Base-by-base conservation (phyloP, 92 coral and sea anemone genomes). In the Hydrozoanthus gracilis region DNA sequence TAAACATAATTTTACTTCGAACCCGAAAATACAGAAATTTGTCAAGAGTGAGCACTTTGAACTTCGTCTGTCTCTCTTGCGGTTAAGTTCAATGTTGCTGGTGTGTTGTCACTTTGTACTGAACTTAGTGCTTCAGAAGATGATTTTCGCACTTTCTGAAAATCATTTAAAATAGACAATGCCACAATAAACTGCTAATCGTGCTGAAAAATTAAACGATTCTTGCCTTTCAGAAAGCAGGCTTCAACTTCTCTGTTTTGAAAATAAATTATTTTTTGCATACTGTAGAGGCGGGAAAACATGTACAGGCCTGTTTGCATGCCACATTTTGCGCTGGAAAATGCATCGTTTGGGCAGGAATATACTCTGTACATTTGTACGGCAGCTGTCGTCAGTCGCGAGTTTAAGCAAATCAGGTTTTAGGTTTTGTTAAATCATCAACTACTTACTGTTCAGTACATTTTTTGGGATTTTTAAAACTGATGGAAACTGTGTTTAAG, bases 51-150 rank as follows among this genome's bases (percentile, higher is more conserved):
- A n/a, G n/a, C n/a, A n/a, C n/a, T n/a, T n/a, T n/a, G n/a, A 67
- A 76, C 67, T 51, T 86, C 89, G 50, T 77, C 89, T 46, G 75
- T 76, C 72, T 86, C 77, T 64, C 89, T 86, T 77, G 84, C 75
- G 67, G 86, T 79, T 52, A 87, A 66, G 72, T 67, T 87, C 70
- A 71, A 82, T 50, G 51, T 82, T 16, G 44, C 54, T 35, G 58
- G 79, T 71, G 66, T 55, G 7, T 65, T 77, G 27, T 87, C 90
- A 13, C 14, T 78, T 87, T 86, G 83, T 86, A 82, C 67, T 45
- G 84, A 62, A 62, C 72, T 82, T 45, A 56, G 47, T 56, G 71
- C 51, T 56, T 78, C 70, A 56, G 88, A 76, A 65, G 82, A 72
- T 73, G 70, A 13, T 78, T 84, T 84, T 50, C 82, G 88, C 71